phyloP scores from a whole-genome alignment of 2,888 invertebrate genomes.

The Pyrrhosoma nymphula region DNA sequence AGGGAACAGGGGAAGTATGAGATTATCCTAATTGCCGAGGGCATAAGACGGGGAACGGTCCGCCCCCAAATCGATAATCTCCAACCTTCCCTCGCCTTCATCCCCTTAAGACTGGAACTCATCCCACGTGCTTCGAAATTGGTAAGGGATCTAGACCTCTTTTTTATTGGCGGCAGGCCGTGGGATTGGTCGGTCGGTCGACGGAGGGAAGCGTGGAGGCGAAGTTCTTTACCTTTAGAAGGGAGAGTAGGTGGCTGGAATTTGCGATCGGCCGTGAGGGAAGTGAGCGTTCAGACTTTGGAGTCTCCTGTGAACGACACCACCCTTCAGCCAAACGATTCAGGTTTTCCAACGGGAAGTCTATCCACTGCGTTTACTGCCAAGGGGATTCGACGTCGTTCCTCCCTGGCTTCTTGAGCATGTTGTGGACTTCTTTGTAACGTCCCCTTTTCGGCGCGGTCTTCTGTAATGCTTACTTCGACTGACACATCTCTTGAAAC shows the following conservation, averaged over 20 bases:
- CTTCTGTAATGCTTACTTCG: too few species aligned
- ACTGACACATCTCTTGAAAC: too few species aligned
- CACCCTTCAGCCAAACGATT: neutral
- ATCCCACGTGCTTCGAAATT: neutral
- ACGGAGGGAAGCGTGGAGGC: neutral
- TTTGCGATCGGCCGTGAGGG: neutral
- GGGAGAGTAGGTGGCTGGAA: neutral
- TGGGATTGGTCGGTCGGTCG: neutral
- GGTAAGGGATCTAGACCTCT: neutral
- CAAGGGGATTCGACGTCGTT: neutral
- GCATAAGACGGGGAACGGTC: slow-evolving; percentile 29
- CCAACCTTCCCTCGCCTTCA: neutral
- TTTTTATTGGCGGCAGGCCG: neutral
- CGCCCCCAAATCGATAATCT: slow-evolving; percentile 26
- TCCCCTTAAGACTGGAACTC: neutral
- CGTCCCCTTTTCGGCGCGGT: too few species aligned
- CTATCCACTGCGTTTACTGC: neutral
- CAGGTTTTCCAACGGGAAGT: too few species aligned
- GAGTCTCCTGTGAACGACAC: neutral
- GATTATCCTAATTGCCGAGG: slow-evolving; percentile 39
- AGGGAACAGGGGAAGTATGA: neutral
- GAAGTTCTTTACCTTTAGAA: neutral
- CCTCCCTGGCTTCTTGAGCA: neutral
- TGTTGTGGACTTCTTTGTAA: neutral
- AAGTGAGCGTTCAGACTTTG: neutral